Base-by-base conservation (phyloP, 1,140 invertebrate genomes). In the Atta colombica region DNA sequence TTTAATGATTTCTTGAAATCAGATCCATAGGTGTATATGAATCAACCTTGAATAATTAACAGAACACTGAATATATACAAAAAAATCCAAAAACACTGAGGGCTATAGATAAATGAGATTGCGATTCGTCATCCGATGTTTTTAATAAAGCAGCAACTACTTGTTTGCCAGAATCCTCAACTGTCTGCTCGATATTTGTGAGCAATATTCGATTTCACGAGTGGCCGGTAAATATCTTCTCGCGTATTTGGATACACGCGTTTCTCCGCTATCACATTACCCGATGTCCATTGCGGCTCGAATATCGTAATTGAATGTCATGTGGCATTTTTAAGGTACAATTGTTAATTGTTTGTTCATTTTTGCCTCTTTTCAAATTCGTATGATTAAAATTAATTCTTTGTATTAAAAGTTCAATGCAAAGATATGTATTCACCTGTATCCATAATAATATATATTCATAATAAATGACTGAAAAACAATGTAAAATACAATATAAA, bases 141-240 rank as follows among this genome's bases (percentile, higher is more conserved):
- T 72, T 72, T 72, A 82, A 82, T 72, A 82, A 82, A 82, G 35
- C 77, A 80, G 39, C 75, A 28, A 65, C 49, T 66, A 72, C 55
- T 82, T 74, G 80, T 82, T 82, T 49, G 21, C 55, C 35, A 16
- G 12, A 49, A 82, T 49, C 39, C 55, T 82, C 55, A 21, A 82
- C 49, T 68, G n/a, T 39, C 25, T 28, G 63, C n/a, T 35, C 63
- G 55, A 65, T 31, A 25, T 77, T 77, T 51, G 69, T 39, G 45
- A 63, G 58, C 81, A 31, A 77, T 85, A 77, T 85, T 85, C 74
- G 49, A 85, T 77, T 85, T 66, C 71, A 75, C 61, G 35, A 77
- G 82, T 66, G 82, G 16, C 45, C 31, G 31, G 25, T 35, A 85
- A 85, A 77, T 77, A 85, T 85, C 74, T 77, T 77, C 60, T 55